Evolutionary conservation across 2,888 invertebrate species (phyloP), one percentile per base, ranked within the genome.

Genomic region (Synergus gifuensis): DNA sequence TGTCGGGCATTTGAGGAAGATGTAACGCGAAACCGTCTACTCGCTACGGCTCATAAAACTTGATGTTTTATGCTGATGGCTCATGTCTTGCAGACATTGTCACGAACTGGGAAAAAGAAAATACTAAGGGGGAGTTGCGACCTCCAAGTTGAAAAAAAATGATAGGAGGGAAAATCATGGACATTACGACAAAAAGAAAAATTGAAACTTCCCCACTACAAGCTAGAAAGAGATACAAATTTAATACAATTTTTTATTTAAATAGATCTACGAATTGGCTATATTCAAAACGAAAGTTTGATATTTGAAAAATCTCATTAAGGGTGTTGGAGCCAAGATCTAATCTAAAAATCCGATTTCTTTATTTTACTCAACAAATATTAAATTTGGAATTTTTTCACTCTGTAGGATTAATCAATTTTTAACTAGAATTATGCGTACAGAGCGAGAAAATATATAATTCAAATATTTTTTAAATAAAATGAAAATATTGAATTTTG

Each of bases 41-140:
- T 86, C 86, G 88, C 86, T 88, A 91, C 89, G 89, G 88, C 87
- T 90, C 91, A 88, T 91, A 91, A 91, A 91, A 88, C 88, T 85
- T 85, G 88, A 85, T 90, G 87, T 90, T 91, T 91, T 91, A 91
- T 90, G 91, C 90, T 91, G 91, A 91, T 91, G 90, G 89, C 84
- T 81, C 83, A 82, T 85, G 87, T 87, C 85, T 86, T 80, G 85
- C 77, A 83, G 87, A 88, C 88, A 88, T 89, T 88, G 87, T 87
- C 88, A 87, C 85, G 86, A 86, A 83, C 78, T 76, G 79, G 83
- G 82, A 80, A 83, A 85, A 83, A 81, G 79, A 82, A 69, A 82
- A 66, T 82, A 81, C n/a, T 2, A 69, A 69, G 28, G 28, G 46
- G 69, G 16, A 44, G 66, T 3, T 67, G 66, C 18, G 66, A 67